phyloP scores from a whole-genome alignment of 2,797 vertebrate genomes.

The Pelobates cultripes region DNA sequence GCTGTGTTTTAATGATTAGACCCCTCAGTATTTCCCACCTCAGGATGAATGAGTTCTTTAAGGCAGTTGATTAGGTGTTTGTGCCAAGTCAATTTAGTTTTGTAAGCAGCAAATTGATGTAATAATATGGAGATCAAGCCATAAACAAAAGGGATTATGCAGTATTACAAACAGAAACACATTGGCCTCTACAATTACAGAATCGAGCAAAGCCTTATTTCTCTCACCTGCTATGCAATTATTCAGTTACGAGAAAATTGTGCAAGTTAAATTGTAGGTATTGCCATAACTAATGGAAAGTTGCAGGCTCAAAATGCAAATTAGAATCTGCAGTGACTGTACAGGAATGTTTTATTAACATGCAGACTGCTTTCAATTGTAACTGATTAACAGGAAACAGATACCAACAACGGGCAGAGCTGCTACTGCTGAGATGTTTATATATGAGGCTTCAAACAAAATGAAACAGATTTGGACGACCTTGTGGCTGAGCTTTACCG shows the following conservation, averaged over 20 bases:
- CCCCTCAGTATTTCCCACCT: no score
- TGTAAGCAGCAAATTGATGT: background rate
- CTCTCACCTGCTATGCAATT: slow-evolving; percentile 10
- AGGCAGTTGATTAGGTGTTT: no score
- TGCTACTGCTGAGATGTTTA: background rate
- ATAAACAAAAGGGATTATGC: background rate
- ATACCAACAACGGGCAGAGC: background rate
- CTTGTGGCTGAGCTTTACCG: no score
- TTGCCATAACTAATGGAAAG: background rate
- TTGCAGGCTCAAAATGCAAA: slow-evolving; percentile 12
- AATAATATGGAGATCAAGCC: background rate
- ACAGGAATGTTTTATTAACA: background rate
- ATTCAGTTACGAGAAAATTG: slow-evolving; percentile 25
- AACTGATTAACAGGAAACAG: background rate
- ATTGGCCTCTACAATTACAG: background rate
- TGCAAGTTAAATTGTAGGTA: slow-evolving; percentile 22
- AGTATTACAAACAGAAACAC: background rate
- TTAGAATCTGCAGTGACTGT: background rate
- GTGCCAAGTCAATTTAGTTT: no score
- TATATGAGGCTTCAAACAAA: background rate
- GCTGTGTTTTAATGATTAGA: no score
- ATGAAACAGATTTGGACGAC: no score
- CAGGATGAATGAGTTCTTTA: no score
- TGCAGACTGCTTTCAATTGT: background rate
- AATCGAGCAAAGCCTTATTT: background rate